phyloP scores from a whole-genome alignment of 2,888 invertebrate genomes.

The Cantharis lateralis region DNA sequence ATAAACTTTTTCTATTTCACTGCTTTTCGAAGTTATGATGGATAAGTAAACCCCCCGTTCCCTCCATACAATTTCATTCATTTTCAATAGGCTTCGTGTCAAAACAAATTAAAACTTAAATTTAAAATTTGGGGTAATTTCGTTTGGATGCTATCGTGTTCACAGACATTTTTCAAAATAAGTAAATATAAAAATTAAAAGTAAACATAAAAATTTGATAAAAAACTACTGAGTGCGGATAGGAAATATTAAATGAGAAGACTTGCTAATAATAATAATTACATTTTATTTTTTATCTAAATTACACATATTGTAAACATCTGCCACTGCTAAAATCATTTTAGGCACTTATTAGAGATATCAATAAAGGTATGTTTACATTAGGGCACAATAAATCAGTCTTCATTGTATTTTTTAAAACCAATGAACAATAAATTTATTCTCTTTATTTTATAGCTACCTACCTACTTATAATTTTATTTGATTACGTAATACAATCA shows the following conservation, averaged over 20 bases:
- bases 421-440: background rate
- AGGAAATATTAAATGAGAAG: background rate
- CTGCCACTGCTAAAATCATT: background rate
- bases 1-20: too few species aligned
- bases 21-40: too few species aligned
- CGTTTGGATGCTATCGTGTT: too few species aligned
- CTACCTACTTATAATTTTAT: background rate
- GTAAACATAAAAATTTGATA: too few species aligned
- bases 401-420: conserved; percentile 3
- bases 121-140: too few species aligned
- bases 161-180: too few species aligned
- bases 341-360: conserved; percentile 1
- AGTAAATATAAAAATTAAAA: too few species aligned
- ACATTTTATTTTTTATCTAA: background rate
- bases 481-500: background rate
- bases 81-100: too few species aligned
- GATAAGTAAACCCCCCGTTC: too few species aligned
- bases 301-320: conserved; percentile 3
- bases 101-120: too few species aligned
- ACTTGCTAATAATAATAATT: background rate
- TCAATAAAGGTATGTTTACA: conserved; percentile 6
- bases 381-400: conserved; percentile 19
- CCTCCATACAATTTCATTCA: too few species aligned
- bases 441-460: background rate
- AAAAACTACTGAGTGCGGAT: too few species aligned